These are phyloP conservation scores for Aythya fuligula DNA, from an alignment of 2,797 vertebrate species.

Conservation along the genomic window DNA sequence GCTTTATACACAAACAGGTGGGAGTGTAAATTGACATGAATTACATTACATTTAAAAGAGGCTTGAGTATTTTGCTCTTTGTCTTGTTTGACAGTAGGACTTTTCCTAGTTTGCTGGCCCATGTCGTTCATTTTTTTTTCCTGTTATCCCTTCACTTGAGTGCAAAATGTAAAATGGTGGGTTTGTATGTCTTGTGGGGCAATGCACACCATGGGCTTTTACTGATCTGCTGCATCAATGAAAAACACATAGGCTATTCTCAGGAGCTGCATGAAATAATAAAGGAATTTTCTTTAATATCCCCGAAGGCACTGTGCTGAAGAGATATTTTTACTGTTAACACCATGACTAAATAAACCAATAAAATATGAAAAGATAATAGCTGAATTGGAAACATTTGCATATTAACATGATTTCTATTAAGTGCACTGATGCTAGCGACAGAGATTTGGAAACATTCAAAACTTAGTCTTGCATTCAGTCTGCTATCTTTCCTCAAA, in stretches of 20 bases:
- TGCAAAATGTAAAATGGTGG: background rate
- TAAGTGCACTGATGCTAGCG: background rate
- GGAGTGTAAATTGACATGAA: background rate
- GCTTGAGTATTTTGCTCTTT: background rate
- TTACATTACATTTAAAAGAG: background rate
- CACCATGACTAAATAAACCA: constrained; percentile 43
- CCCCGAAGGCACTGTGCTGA: background rate
- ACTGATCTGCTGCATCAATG: background rate
- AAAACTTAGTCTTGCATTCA: background rate
- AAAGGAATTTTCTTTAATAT: constrained; percentile 21
- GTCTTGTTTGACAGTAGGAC: background rate
- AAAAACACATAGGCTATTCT: background rate
- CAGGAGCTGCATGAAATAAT: background rate
- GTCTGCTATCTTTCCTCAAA: background rate
- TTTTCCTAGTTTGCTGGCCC: background rate
- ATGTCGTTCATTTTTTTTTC: background rate
- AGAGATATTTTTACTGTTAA: constrained; percentile 24
- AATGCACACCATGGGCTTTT: background rate
- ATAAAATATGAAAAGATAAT: constrained; percentile 40
- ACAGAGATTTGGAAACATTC: constrained; percentile 34
- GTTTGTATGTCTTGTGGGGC: background rate
- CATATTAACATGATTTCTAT: constrained; percentile 33
- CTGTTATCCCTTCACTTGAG: background rate
- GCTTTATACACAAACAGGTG: background rate
- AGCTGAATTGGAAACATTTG: constrained; percentile 46